Conservation (phyloP, 2,113 vertebrate species). For the Crotalus tigris region DNA sequence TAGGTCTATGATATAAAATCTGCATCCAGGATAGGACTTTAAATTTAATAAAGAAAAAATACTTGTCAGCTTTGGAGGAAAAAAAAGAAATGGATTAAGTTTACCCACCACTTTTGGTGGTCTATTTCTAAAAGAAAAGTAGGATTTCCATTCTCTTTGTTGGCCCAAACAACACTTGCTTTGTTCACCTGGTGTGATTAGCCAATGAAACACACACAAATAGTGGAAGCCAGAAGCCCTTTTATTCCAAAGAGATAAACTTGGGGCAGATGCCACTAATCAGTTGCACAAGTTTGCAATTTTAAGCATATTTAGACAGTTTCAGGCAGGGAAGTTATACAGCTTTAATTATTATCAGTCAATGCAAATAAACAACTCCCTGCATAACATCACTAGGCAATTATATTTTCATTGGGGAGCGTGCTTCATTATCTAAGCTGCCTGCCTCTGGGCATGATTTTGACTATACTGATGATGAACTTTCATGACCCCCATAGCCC, state of each 20-base stretch:
- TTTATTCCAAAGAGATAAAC: neutral
- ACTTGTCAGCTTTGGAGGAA: neutral
- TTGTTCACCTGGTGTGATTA: neutral
- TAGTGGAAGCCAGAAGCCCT: neutral
- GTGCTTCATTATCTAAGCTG: neutral
- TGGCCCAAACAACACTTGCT: neutral
- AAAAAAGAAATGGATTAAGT: neutral
- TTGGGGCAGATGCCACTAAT: neutral
- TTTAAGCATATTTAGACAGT: neutral
- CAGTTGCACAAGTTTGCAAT: neutral
- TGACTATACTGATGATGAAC: neutral
- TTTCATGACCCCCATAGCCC: neutral
- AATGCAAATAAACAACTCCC: neutral
- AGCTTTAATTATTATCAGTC: neutral
- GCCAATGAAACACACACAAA: neutral
- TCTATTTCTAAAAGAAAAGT: neutral
- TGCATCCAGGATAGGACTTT: neutral
- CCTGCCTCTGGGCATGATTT: neutral
- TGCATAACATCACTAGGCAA: neutral
- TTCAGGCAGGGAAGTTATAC: neutral
- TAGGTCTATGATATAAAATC: neutral
- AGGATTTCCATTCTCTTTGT: neutral
- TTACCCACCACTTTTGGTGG: neutral
- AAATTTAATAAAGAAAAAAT: neutral
- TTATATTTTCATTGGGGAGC: neutral